phyloP scores from a whole-genome alignment of 2,113 vertebrate species.

The Eublepharis macularius region DNA sequence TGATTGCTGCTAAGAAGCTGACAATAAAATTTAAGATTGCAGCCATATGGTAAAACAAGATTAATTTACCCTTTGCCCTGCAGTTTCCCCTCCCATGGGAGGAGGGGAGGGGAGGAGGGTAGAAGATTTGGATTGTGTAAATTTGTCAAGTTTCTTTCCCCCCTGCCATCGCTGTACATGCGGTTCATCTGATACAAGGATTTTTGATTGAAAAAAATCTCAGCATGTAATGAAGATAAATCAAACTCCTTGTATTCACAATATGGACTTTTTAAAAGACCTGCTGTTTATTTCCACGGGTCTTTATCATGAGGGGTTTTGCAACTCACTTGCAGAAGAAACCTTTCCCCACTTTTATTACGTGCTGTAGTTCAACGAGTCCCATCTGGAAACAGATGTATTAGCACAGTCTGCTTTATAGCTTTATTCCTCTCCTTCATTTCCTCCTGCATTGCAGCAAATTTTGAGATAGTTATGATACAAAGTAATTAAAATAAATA shows the following conservation, averaged over 20 bases:
- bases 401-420: slow-evolving; percentile 43
- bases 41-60: slow-evolving; percentile 68
- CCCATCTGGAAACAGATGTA: slow-evolving; percentile 67
- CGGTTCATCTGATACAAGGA: slow-evolving; percentile 58
- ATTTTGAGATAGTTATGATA: slow-evolving; percentile 42
- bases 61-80: slow-evolving; percentile 71
- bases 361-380: slow-evolving; percentile 52
- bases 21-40: slow-evolving; percentile 61
- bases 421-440: slow-evolving; percentile 48
- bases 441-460: slow-evolving; percentile 60
- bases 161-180: slow-evolving; percentile 37
- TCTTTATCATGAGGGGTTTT: slow-evolving; percentile 58
- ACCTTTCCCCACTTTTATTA: slow-evolving; percentile 52
- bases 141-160: slow-evolving; percentile 63
- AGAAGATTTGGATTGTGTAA: slow-evolving; percentile 60
- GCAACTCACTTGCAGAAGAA: slow-evolving; percentile 64
- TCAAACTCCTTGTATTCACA: slow-evolving; percentile 55
- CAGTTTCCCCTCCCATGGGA: slow-evolving; percentile 62
- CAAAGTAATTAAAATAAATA: slow-evolving; percentile 64
- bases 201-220: slow-evolving; percentile 56
- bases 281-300: slow-evolving; percentile 54
- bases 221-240: slow-evolving; percentile 62
- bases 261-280: slow-evolving; percentile 47
- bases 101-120: background rate
- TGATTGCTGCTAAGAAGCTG: slow-evolving; percentile 42